Conservation (phyloP, 2,888 invertebrate species). For the Leptogaster cylindrica region DNA sequence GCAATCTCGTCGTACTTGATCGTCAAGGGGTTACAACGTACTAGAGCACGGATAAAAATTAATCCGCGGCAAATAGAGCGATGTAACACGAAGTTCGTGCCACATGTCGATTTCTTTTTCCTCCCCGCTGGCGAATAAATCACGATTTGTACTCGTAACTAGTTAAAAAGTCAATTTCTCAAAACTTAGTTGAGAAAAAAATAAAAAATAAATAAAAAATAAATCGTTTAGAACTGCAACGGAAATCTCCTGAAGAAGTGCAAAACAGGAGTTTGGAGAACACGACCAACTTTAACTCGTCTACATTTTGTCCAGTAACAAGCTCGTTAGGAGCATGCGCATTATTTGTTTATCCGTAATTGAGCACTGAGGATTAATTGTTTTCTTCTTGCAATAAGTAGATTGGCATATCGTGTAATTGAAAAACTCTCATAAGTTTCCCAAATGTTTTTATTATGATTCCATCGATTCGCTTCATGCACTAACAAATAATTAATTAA, state of each 20-base stretch:
- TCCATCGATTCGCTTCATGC: too few relatives aligned
- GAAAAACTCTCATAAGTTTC: too few relatives aligned
- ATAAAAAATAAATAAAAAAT: conserved; percentile 4
- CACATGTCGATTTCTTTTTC: conserved; percentile 44
- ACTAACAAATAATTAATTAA: too few relatives aligned
- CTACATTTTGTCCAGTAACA: conserved; percentile 10
- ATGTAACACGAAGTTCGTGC: conserved; percentile 45
- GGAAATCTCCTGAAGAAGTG: conserved; percentile 16
- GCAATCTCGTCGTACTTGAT: conserved; percentile 21
- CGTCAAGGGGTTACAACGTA: conserved; percentile 21
- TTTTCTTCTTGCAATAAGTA: too few relatives aligned
- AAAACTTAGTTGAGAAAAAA: conserved; percentile 11
- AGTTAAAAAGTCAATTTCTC: conserved; percentile 44
- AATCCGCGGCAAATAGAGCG: conserved; percentile 46
- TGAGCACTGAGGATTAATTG: too few relatives aligned
- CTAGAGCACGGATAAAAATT: conserved; percentile 45
- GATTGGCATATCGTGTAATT: too few relatives aligned
- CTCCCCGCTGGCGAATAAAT: conserved; percentile 40
- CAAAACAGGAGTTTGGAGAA: conserved; percentile 27
- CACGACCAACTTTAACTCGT: not conserved
- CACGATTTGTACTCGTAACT: conserved; percentile 42
- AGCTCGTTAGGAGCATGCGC: conserved; percentile 7
- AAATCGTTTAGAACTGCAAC: too few relatives aligned
- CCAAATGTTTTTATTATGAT: too few relatives aligned
- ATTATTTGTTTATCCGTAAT: too few relatives aligned